Base-by-base conservation (phyloP, 1,140 invertebrate genomes). In the Melanaphis sacchari region DNA sequence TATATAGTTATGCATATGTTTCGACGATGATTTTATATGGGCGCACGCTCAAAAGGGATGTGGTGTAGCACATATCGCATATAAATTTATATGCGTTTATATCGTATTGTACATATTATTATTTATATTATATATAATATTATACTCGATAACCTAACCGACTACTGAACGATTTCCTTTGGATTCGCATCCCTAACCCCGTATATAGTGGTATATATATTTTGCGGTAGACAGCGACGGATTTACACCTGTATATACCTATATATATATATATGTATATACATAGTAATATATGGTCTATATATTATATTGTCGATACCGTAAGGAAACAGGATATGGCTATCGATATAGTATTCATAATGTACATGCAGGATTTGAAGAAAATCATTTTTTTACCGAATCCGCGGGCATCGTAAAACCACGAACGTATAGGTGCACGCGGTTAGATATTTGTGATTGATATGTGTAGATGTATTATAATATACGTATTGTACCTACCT, bases 321-420 rank as follows among this genome's bases (percentile, higher is more conserved):
- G n/a, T 76, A n/a, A 31, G 59, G 59, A n/a, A 76, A 76, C n/a
- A 76, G 31, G 59, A 76, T 76, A 76, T 18, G 4, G 59, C 59
- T n/a, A 76, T 76, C 59, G 59, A 76, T 76, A 76, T 8, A 43
- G 43, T 43, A 9, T n/a, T n/a, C 43, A 43, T 6, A 3, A 49
- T n/a, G n/a, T 36, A 18, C 24, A 52, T 46, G 21, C 26, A 54
- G 54, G 59, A 76, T 76, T 18, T n/a, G 31, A n/a, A 18, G 59
- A 76, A 76, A 76, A 76, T n/a, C 36, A 76, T 76, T 76, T 59
- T 49, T 76, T 76, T 18, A 76, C 59, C 59, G 31, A n/a, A 76
- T 76, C n/a, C 59, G n/a, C n/a, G 59, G n/a, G n/a, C 59, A n/a
- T 66, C 59, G 59, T 76, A 76, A n/a, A 76, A 76, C 59, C 59